Evolutionary conservation across 23 tunicate genomes (phyloP).

Genomic region (Trididemnum nubilum): DNA sequence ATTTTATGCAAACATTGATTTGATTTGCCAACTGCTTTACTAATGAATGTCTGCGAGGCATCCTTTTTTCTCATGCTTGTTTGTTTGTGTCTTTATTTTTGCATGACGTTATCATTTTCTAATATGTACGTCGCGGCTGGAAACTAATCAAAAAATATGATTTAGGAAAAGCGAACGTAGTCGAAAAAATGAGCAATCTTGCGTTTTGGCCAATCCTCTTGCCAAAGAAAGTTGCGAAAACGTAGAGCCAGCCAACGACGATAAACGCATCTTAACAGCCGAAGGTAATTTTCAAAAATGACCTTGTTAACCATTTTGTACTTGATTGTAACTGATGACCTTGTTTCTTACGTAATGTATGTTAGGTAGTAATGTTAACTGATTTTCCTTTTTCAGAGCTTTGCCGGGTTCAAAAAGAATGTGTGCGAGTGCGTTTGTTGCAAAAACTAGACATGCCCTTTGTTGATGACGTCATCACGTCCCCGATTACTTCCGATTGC

Average conservation of each 20-base stretch:
- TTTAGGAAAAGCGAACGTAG: constrained; percentile 8
- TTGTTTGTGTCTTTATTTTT: background rate
- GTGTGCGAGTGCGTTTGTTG: constrained; percentile 76
- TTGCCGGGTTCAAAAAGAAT: constrained; percentile 38
- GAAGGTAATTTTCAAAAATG: background rate
- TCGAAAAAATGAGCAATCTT: background rate
- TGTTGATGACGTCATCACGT: constrained; percentile 69
- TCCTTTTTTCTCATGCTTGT: background rate
- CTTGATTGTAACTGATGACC: too few relatives aligned
- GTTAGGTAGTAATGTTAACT: background rate
- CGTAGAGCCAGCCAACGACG: background rate
- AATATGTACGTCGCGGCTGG: background rate
- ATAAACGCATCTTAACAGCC: background rate
- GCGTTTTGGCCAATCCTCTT: background rate
- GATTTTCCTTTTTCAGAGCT: background rate
- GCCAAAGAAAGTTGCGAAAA: background rate
- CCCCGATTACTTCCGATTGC: constrained; percentile 39
- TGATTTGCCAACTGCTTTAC: background rate
- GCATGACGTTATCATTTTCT: background rate
- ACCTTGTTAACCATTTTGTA: too few relatives aligned
- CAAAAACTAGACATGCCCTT: constrained; percentile 77
- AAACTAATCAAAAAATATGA: background rate
- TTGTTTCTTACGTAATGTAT: too few relatives aligned
- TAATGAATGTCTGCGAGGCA: background rate
- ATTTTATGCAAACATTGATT: too few relatives aligned